phyloP scores from a whole-genome alignment of 2,888 invertebrate genomes.

The Liopterus haemorrhoidalis region DNA sequence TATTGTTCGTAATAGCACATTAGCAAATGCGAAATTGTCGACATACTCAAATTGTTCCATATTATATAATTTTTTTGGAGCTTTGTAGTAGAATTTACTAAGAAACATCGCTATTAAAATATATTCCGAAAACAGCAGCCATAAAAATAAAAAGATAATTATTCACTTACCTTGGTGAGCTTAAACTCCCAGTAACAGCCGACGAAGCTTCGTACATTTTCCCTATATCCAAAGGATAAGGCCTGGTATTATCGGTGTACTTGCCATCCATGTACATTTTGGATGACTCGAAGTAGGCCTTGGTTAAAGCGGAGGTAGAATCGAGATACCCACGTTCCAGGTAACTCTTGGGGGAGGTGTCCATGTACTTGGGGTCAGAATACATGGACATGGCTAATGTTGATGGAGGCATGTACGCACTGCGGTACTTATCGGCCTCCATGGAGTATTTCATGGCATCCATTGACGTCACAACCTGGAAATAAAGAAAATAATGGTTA shows the following conservation, averaged over 20 bases:
- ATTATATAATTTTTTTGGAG: no score
- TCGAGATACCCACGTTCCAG: constrained; percentile 63
- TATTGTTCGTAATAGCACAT: no score
- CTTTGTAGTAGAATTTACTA: no score
- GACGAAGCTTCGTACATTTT: constrained; percentile 61
- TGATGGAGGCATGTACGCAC: constrained; percentile 59
- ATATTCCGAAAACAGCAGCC: no score
- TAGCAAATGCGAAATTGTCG: no score
- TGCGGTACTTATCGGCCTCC: constrained; percentile 70
- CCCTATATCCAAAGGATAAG: constrained; percentile 58
- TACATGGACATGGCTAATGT: constrained; percentile 66
- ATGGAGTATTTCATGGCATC: constrained; percentile 73
- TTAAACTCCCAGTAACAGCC: constrained; percentile 50
- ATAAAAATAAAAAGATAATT: constrained; percentile 27
- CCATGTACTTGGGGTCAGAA: constrained; percentile 62
- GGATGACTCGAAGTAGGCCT: constrained; percentile 64
- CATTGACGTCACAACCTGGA: constrained; percentile 68
- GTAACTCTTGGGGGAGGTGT: constrained; percentile 52
- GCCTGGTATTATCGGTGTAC: constrained; percentile 42
- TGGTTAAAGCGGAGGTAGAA: constrained; percentile 59
- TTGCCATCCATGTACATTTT: constrained; percentile 65
- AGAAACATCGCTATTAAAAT: no score
- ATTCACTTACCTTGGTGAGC: constrained; percentile 33
- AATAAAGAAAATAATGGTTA: no score
- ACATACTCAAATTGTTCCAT: no score